Percentiles rank a stretch among this genome's conserved stretches.
phyloP scores from a whole-genome alignment of 2,888 invertebrate species.

The Adelphocoris suturalis region DNA sequence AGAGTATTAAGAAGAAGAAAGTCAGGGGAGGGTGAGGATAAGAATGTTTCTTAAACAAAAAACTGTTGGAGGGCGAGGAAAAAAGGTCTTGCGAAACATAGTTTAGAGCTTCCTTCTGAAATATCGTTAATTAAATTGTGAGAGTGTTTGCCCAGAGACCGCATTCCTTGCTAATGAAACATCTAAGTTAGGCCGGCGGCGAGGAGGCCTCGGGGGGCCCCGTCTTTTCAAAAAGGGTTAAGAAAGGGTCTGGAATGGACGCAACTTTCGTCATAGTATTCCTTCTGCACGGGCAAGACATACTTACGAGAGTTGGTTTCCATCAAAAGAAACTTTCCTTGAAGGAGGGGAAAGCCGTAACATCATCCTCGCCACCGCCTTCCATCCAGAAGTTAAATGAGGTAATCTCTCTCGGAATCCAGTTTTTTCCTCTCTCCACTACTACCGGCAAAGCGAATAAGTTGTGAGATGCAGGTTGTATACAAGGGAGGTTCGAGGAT shows the following conservation, averaged over 20 bases:
- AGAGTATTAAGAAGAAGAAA: slow-evolving; percentile 46
- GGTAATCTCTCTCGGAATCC: slow-evolving; percentile 63
- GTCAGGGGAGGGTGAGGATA: not conserved
- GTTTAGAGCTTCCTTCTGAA: slow-evolving; percentile 32
- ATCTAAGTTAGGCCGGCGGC: slow-evolving; percentile 60
- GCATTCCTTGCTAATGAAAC: slow-evolving; percentile 68
- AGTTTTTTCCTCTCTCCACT: not conserved
- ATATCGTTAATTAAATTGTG: slow-evolving; percentile 69
- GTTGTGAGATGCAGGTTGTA: slow-evolving; percentile 8
- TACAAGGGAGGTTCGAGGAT: not conserved
- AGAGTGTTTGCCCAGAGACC: slow-evolving; percentile 61
- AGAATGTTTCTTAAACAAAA: slow-evolving; percentile 62
- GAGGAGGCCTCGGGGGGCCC: slow-evolving; percentile 13
- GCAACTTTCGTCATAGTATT: slow-evolving; percentile 59
- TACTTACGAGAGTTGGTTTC: slow-evolving; percentile 51
- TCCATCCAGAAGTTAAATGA: slow-evolving; percentile 60
- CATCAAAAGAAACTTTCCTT: slow-evolving; percentile 59
- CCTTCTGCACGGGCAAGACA: slow-evolving; percentile 44
- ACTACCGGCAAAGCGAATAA: not conserved
- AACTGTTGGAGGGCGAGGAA: not conserved
- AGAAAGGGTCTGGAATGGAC: slow-evolving; percentile 55
- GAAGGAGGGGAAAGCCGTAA: not conserved
- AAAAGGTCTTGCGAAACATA: slow-evolving; percentile 40
- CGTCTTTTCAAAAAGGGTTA: slow-evolving; percentile 10
- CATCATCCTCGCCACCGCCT: slow-evolving; percentile 43